Base-by-base conservation (phyloP, 2,113 vertebrate genomes). In the Chaenocephalus aceratus region DNA sequence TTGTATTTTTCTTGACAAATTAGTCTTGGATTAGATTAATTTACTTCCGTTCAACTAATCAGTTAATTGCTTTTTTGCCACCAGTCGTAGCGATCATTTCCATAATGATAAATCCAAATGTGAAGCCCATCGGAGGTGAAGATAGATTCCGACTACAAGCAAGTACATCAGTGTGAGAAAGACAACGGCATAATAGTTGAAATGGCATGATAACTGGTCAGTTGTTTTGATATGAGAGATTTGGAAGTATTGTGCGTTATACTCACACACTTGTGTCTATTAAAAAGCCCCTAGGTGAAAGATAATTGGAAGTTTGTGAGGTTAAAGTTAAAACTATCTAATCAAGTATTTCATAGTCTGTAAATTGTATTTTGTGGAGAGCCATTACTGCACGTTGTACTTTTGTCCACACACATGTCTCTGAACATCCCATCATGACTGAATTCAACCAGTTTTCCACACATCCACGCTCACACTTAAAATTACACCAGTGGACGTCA, bases 381-480 rank as follows among this genome's bases (percentile, higher is more conserved):
- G 26, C 23, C 52, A 45, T 41, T 41, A 7, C 7, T 41, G 36
- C 36, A 30, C 30, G 3, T 30, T 30, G 30, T 2, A 30, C 30
- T 30, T 30, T 30, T 30, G 26, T 30, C 30, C 30, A 30, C 30
- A 30, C 3, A 30, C 54, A 46, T 2, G 59, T 23, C 67, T 79
- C 73, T 30, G 63, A 81, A 63, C 87, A 79, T 71, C 87, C 57
- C 77, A 69, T 75, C 69, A 48, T 52, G 66, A 82, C 71, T 72
- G 67, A 76, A 49, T 56, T 60, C 36, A 52, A 83, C 76, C 76
- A 5, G 51, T 6, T 23, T 44, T n/a, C 60, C 45, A 21, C 69
- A 44, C 59, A 5, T 52, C 1, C 72, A 49, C 68, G 14, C 58
- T 36, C 54, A 0, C 4, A 36, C 77, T 77, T 58, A 63, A 71